Evolutionary conservation across 2,113 vertebrate species (phyloP).

Genomic region (Saccopteryx leptura): DNA sequence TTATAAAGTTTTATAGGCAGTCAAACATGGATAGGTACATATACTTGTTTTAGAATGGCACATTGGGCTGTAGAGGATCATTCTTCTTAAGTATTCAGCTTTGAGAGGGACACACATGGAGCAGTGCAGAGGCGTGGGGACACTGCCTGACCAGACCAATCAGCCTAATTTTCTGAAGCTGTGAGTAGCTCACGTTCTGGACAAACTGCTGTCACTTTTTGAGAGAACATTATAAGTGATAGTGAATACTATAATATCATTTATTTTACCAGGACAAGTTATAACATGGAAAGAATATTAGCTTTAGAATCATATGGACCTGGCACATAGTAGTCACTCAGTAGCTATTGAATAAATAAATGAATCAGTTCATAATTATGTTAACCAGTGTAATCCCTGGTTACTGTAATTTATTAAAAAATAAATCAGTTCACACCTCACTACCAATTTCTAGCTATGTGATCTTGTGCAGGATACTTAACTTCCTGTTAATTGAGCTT

Average conservation of each 20-base stretch:
- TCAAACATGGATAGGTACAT: neutral
- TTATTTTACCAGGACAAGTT: constrained; percentile 23
- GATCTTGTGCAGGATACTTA: neutral
- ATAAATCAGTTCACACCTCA: neutral
- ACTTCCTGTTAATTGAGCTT: neutral
- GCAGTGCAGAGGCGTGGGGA: neutral
- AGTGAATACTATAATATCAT: neutral
- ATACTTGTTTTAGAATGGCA: neutral
- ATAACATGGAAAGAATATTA: neutral
- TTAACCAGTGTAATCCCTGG: too few relatives aligned
- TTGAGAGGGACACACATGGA: neutral
- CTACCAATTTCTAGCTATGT: neutral
- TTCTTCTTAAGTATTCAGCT: neutral
- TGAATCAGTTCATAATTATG: neutral
- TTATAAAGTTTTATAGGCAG: neutral
- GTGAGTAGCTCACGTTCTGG: neutral
- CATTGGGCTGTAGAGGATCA: neutral
- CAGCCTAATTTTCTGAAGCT: neutral
- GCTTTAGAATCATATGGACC: neutral
- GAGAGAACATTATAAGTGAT: neutral
- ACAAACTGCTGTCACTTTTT: neutral
- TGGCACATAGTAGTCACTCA: neutral
- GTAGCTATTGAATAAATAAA: neutral
- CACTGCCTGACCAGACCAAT: neutral
- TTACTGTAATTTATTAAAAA: too few relatives aligned